These are phyloP conservation scores for Artemisiospiza belli DNA, from an alignment of 2,113 vertebrate genomes.

Conservation along the genomic window DNA sequence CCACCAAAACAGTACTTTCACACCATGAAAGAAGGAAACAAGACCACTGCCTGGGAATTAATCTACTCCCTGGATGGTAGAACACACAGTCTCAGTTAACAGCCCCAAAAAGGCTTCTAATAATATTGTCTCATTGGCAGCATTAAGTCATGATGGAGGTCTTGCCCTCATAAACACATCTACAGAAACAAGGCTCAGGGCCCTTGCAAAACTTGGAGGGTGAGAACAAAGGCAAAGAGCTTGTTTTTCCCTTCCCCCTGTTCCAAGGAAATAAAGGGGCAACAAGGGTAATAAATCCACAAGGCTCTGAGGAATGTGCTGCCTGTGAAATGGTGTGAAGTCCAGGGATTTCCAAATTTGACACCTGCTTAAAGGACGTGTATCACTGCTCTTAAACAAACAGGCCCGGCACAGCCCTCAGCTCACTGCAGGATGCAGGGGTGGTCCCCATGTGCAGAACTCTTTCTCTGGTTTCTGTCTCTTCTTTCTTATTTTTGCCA, in stretches of 20 bases:
- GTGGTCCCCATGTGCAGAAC: rapidly evolving
- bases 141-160: background rate
- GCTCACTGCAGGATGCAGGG: background rate
- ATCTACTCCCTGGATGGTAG: background rate
- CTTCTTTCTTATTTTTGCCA: rapidly evolving
- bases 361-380: background rate
- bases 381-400: background rate
- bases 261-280: background rate
- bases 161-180: background rate
- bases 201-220: background rate
- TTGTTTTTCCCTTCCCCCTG: background rate
- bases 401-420: rapidly evolving
- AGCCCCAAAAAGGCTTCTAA: background rate
- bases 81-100: background rate
- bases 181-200: background rate
- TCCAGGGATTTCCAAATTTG: background rate
- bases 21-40: background rate
- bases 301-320: background rate
- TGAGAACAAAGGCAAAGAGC: background rate
- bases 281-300: background rate
- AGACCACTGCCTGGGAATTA: background rate
- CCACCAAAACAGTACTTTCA: background rate
- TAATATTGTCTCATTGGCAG: background rate
- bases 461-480: background rate
- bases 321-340: background rate